phyloP scores from a whole-genome alignment of 2,888 invertebrate species.

The Rhogogaster chlorosoma region DNA sequence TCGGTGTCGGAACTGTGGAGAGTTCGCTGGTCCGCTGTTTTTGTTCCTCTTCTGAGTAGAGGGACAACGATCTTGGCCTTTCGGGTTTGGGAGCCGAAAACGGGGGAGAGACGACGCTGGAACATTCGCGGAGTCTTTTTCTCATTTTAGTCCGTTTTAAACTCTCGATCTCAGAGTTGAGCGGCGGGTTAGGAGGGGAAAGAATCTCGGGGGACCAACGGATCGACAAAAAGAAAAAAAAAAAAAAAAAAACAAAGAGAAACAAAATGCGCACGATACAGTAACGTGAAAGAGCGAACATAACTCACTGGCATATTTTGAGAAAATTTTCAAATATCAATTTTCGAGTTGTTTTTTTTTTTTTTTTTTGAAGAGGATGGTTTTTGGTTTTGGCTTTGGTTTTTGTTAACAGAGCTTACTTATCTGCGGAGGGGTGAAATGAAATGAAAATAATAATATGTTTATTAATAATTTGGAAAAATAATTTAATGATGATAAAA shows the following conservation, averaged over 20 bases:
- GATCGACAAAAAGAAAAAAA: background rate
- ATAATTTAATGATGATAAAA: background rate
- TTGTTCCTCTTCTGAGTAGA: conserved; percentile 71
- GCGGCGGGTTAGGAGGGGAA: background rate
- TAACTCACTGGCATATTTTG: background rate
- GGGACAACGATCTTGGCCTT: conserved; percentile 72
- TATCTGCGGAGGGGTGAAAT: background rate
- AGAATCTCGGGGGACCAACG: conserved; percentile 12
- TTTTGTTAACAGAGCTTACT: background rate
- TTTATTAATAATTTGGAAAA: background rate
- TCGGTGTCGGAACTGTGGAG: conserved; percentile 67
- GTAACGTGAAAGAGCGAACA: background rate
- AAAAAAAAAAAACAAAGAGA: background rate
- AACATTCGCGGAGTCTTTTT: conserved; percentile 56
- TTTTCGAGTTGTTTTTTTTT: background rate
- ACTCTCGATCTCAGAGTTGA: background rate
- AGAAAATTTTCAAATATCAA: background rate
- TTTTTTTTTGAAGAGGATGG: background rate
- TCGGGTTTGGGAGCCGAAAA: conserved; percentile 64
- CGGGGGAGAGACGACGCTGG: conserved; percentile 62
- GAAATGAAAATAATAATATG: conserved; percentile 2
- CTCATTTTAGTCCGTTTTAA: conserved; percentile 1
- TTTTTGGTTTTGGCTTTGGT: background rate
- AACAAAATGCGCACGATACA: background rate
- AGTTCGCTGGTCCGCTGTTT: conserved; percentile 66